A percentile compares a stretch with the other conserved stretches of the same genome.
Conservation (phyloP, 2,797 vertebrate species). For the Peromyscus aztecus region DNA sequence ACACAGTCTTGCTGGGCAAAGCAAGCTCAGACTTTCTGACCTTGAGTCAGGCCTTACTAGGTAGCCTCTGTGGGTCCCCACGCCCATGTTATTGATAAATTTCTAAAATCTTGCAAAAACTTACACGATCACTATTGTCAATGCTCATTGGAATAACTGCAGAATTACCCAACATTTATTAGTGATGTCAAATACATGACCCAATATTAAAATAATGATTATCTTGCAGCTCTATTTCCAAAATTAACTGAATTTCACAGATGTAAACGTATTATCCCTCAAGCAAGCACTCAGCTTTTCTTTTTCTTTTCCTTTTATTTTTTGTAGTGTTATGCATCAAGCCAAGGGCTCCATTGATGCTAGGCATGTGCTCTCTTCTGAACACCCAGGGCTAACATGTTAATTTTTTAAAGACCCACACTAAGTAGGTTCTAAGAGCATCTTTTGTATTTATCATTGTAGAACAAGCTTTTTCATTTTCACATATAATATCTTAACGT, state of each 20-base stretch:
- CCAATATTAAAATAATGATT: conserved; percentile 32
- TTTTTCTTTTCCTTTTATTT: neutral
- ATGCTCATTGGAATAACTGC: neutral
- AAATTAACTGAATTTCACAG: conserved; percentile 6
- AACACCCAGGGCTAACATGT: neutral
- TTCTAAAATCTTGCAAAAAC: conserved; percentile 42
- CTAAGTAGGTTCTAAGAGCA: conserved; percentile 21
- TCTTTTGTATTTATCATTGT: conserved; percentile 38
- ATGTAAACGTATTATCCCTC: conserved; percentile 13
- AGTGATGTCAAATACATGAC: neutral
- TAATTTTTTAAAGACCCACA: neutral
- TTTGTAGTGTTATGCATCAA: neutral
- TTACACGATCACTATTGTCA: neutral
- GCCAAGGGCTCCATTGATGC: too few species aligned
- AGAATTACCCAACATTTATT: neutral
- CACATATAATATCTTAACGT: conserved; percentile 10
- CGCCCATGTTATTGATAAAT: neutral
- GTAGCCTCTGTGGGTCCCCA: too few species aligned
- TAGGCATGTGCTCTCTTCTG: neutral
- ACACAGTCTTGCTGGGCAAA: too few species aligned
- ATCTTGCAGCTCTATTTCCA: conserved; percentile 2
- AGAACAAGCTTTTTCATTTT: conserved; percentile 39
- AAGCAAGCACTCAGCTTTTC: conserved; percentile 18
- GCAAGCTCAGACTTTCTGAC: too few species aligned
- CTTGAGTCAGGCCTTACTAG: too few species aligned